These are phyloP conservation scores for Dermatophagoides farinae DNA, from an alignment of 1,140 invertebrate species.

Conservation along the genomic window DNA sequence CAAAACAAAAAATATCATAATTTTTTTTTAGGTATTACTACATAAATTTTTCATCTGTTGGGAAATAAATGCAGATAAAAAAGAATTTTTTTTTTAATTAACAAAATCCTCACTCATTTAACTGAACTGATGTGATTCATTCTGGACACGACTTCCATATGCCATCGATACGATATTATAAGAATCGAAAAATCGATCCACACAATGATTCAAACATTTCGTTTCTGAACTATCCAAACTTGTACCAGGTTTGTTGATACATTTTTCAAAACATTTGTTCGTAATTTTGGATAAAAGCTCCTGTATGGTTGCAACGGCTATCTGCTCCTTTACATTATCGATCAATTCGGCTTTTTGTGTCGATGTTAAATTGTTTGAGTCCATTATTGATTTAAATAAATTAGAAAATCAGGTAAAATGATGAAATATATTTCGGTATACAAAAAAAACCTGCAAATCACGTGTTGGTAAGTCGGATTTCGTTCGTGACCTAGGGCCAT, in stretches of 20 bases:
- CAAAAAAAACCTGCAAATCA: too few species aligned
- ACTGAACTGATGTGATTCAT: conserved; percentile 29
- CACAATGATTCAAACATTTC: conserved; percentile 93
- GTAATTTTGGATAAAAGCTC: conserved; percentile 84
- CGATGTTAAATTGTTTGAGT: conserved; percentile 28
- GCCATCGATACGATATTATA: conserved; percentile 71
- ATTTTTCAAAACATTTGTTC: conserved; percentile 91
- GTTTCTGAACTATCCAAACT: conserved; percentile 75
- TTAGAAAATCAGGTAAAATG: too few species aligned
- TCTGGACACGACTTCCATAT: conserved; percentile 56
- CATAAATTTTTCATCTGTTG: background rate
- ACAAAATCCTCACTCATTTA: too few species aligned
- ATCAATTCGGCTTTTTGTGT: conserved; percentile 71
- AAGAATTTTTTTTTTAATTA: background rate
- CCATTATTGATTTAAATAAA: background rate
- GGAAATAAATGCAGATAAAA: background rate
- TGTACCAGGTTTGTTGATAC: conserved; percentile 70
- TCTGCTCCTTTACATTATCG: conserved; percentile 87
- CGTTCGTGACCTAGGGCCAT: too few species aligned
- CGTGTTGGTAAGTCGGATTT: too few species aligned
- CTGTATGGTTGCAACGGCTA: conserved; percentile 79
- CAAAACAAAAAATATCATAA: too few species aligned
- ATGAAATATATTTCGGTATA: too few species aligned
- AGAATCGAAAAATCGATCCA: conserved; percentile 91
- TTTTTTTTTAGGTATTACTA: too few species aligned